Evolutionary conservation across 2,113 vertebrate genomes (phyloP).

Genomic region (Aspiorhynchus laticeps): DNA sequence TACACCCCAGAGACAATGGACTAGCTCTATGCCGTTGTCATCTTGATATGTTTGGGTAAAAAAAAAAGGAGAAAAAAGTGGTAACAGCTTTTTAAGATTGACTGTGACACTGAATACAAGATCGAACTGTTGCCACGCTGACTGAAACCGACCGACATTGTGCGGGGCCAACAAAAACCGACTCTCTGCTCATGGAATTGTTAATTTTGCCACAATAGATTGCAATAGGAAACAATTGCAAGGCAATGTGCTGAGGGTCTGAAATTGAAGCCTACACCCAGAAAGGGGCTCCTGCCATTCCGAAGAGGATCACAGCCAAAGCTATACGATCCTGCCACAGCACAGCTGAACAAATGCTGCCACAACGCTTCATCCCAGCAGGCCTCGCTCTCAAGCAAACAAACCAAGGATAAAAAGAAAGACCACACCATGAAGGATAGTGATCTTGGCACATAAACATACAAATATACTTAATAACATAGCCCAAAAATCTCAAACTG

Average conservation of each 20-base stretch:
- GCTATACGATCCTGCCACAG: conserved; percentile 32
- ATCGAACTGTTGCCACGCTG: conserved; percentile 38
- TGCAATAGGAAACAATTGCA: conserved; percentile 68
- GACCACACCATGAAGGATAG: conserved; percentile 11
- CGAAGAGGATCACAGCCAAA: conserved; percentile 38
- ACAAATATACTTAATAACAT: neutral
- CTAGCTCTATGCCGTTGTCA: conserved; percentile 63
- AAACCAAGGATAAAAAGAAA: neutral
- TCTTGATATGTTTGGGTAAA: conserved; percentile 56
- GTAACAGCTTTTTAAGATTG: conserved; percentile 41
- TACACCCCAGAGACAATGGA: conserved; percentile 63
- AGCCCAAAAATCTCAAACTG: conserved; percentile 1
- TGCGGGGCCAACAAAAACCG: conserved; percentile 63
- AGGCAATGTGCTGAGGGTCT: conserved; percentile 69
- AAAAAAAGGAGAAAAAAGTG: conserved; percentile 40
- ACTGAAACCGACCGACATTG: conserved; percentile 35
- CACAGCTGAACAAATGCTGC: conserved; percentile 45
- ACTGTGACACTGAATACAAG: conserved; percentile 48
- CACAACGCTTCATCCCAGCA: conserved; percentile 42
- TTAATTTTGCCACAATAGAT: conserved; percentile 72
- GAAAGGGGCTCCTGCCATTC: conserved; percentile 8
- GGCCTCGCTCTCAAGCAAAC: conserved; percentile 12
- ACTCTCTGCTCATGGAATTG: conserved; percentile 70
- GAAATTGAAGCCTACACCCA: conserved; percentile 68
- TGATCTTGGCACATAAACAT: conserved; percentile 20